Evolutionary conservation across 2,113 vertebrate species (phyloP).

Genomic region (Piaya cayana): DNA sequence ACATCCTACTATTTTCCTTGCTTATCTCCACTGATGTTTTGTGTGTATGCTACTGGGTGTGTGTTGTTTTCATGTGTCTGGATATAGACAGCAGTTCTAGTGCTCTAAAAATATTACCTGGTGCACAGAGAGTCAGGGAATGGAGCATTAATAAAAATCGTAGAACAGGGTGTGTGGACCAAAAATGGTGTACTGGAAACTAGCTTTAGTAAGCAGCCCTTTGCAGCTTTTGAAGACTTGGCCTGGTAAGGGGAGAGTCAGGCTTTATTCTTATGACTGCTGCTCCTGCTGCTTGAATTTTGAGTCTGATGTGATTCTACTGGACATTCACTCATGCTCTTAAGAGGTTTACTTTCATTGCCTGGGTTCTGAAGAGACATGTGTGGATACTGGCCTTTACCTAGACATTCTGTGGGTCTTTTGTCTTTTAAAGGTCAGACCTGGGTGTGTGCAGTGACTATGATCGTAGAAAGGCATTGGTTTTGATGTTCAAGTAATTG

Average conservation of each 20-base stretch:
- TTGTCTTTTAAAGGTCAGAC: background rate
- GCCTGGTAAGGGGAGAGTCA: background rate
- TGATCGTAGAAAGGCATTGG: fast-evolving
- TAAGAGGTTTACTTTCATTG: background rate
- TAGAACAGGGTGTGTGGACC: background rate
- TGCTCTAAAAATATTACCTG: background rate
- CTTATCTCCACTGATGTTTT: background rate
- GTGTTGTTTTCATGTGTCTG: background rate
- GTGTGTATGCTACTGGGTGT: background rate
- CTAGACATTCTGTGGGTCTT: background rate
- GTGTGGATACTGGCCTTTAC: background rate
- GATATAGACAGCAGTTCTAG: background rate
- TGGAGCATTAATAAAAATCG: background rate
- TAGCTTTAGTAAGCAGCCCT: background rate
- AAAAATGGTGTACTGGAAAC: background rate
- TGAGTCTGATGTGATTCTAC: background rate
- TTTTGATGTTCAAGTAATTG: background rate
- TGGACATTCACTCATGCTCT: background rate
- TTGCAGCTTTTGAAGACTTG: background rate
- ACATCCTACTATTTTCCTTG: background rate
- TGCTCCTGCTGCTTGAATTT: background rate
- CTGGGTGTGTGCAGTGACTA: background rate
- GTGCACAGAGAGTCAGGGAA: background rate
- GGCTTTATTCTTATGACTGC: background rate
- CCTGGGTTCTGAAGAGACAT: background rate